phyloP scores from a whole-genome alignment of 2,888 invertebrate genomes.

The Troides aeacus region DNA sequence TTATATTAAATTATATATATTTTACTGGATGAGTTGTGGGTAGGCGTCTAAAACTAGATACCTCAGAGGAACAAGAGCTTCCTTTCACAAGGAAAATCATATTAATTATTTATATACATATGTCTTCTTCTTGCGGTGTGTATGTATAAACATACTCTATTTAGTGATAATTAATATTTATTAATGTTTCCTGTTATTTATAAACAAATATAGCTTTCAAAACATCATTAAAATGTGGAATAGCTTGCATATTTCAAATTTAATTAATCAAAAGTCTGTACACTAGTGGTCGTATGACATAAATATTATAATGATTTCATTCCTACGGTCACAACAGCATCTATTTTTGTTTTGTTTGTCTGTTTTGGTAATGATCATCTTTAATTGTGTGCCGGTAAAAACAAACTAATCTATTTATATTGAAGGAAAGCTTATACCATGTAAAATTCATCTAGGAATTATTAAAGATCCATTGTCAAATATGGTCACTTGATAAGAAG shows the following conservation, averaged over 20 bases:
- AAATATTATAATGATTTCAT: neutral
- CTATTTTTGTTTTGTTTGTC: neutral
- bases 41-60: too few relatives aligned
- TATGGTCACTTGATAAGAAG: too few relatives aligned
- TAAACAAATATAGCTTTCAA: neutral
- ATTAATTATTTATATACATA: too few relatives aligned
- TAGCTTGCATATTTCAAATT: neutral
- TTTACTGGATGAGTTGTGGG: too few relatives aligned
- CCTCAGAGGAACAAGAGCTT: too few relatives aligned
- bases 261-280: neutral
- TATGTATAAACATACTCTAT: too few relatives aligned
- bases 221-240: neutral
- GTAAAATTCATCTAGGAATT: neutral
- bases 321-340: neutral
- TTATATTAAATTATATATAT: too few relatives aligned
- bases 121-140: too few relatives aligned
- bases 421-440: neutral
- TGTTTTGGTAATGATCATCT: neutral
- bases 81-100: too few relatives aligned
- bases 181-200: neutral
- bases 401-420: neutral
- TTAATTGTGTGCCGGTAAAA: neutral
- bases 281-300: neutral
- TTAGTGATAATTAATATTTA: neutral
- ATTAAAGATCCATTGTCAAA: neutral